A percentile compares a stretch with the other conserved stretches of the same genome.
Conservation (phyloP, 2,113 vertebrate genomes). For the Emberiza fucata region DNA sequence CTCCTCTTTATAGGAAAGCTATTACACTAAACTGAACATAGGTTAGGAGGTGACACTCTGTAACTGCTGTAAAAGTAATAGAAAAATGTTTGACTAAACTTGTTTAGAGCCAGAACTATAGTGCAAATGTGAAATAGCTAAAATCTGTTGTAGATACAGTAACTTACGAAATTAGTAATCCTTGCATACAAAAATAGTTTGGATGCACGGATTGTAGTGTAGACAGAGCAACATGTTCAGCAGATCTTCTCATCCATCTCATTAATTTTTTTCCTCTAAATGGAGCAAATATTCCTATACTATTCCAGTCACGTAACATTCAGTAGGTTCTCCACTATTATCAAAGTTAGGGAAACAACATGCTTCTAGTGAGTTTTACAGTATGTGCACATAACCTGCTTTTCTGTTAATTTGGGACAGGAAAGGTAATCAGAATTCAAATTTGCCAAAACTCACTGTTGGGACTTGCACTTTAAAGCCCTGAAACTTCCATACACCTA, state of each 20-base stretch:
- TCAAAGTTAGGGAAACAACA: neutral
- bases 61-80: neutral
- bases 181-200: neutral
- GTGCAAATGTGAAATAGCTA: neutral
- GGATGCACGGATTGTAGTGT: fast-evolving
- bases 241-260: neutral
- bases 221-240: neutral
- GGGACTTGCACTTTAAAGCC: slow-evolving; percentile 67
- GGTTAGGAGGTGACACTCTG: neutral
- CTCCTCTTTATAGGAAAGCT: neutral
- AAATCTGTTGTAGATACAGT: neutral
- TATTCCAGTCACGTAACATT: neutral
- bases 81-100: neutral
- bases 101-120: neutral
- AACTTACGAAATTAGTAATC: neutral
- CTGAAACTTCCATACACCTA: slow-evolving; percentile 24
- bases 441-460: slow-evolving; percentile 64
- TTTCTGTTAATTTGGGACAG: slow-evolving; percentile 58
- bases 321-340: neutral
- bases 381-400: slow-evolving; percentile 68
- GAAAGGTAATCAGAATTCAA: slow-evolving; percentile 73
- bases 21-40: neutral
- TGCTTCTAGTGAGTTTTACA: slow-evolving; percentile 23
- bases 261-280: neutral
- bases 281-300: neutral